phyloP scores from a whole-genome alignment of 2,888 invertebrate genomes.

The Eristalinus sepulchralis region DNA sequence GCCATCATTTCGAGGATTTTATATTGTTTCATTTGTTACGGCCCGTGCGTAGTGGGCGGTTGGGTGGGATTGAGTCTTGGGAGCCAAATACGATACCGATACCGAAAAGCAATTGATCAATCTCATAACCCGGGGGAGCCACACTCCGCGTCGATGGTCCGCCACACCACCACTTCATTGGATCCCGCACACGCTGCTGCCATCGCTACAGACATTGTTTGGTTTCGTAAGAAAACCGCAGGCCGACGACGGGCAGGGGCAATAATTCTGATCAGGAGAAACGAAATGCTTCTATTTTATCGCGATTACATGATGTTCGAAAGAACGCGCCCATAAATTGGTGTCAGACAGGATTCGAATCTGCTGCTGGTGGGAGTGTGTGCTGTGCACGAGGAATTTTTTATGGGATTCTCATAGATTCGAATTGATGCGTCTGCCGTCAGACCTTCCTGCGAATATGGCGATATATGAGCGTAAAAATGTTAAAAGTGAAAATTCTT shows the following conservation, averaged over 20 bases:
- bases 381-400: too few relatives aligned
- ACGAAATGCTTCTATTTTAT: constrained; percentile 48
- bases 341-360: constrained; percentile 23
- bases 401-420: neutral
- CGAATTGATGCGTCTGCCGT: constrained; percentile 15
- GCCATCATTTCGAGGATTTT: neutral
- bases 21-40: neutral
- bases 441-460: neutral
- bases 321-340: constrained; percentile 30
- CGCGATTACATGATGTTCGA: constrained; percentile 48
- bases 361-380: neutral
- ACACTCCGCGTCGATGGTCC: neutral
- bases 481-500: neutral
- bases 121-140: neutral
- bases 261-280: constrained; percentile 28
- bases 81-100: neutral
- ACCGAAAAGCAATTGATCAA: constrained; percentile 39
- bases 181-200: neutral
- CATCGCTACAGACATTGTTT: too few relatives aligned
- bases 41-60: neutral
- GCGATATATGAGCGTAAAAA: neutral
- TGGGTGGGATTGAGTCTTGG: neutral
- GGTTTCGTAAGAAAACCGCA: neutral
- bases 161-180: too few relatives aligned
- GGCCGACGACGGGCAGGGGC: neutral